Evolutionary conservation across 1,140 invertebrate genomes (phyloP), one percentile per base, ranked within the genome.

Genomic region (Caenorhabditis remanei): DNA sequence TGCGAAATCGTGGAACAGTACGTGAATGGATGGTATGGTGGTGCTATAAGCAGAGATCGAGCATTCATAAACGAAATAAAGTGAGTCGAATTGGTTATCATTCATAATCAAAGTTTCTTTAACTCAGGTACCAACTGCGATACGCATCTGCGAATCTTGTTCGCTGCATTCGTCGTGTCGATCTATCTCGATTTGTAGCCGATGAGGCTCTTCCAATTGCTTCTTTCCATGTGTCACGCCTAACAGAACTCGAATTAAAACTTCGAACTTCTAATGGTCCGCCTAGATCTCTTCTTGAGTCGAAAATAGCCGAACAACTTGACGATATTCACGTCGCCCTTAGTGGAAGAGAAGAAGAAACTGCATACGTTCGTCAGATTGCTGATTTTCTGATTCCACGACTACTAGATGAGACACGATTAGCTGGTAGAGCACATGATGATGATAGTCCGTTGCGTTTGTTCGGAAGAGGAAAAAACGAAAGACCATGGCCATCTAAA

Each of bases 61-160:
- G 88, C 87, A 4, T 89, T 89, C 24, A 46, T 89, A 11, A 88
- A 89, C 41, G 88, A 89, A 55, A 89, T 89, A n/a, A 61, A 75
- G 88, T 89, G 58, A 75, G 75, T 43, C 0, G 41, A n/a, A 5
- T 48, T n/a, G 1, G 3, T 21, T 0, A n/a, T 7, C 0, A 32
- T 71, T 61, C 16, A 41, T 48, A 5, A 19, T 3, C 6, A 67
- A 84, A 58, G 11, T 84, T 7, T 48, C 6, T 2, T 46, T n/a
- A 6, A 53, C 41, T 65, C 75, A 89, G 88, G 50, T 89, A 89
- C 58, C 88, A 89, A 55, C 55, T 89, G 13, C 84, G 88, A 14
- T 89, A 83, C 56, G 84, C 86, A 6, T 86, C 87, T 48, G 61
- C 88, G 0, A 85, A 84, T 19, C 83, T 89, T 1, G 55, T 89